Evolutionary conservation across 2,888 invertebrate species (phyloP).

Genomic region (Drosophila paranaensis): DNA sequence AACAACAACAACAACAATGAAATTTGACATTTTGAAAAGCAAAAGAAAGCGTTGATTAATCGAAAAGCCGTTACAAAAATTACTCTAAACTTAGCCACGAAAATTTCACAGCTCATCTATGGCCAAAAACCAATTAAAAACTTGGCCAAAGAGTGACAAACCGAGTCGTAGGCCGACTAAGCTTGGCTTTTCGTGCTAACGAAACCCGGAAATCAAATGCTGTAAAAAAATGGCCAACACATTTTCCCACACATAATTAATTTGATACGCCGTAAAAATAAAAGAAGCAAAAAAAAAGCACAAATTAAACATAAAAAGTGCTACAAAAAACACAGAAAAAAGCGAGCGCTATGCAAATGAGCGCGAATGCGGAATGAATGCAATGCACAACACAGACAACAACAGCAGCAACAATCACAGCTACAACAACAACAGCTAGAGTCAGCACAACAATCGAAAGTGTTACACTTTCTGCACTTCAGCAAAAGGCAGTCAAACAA

Average conservation of each 20-base stretch:
- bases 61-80: conserved; percentile 49
- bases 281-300: conserved; percentile 18
- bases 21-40: conserved; percentile 33
- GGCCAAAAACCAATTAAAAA: conserved; percentile 10
- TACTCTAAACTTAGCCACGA: conserved; percentile 8
- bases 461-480: conserved; percentile 82
- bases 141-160: conserved; percentile 3
- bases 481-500: conserved; percentile 59
- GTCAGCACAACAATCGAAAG: conserved; percentile 79
- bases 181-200: conserved; percentile 32
- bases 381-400: conserved; percentile 48
- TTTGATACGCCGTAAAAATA: conserved; percentile 42
- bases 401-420: conserved; percentile 25
- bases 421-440: conserved; percentile 28
- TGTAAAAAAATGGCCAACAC: conserved; percentile 42
- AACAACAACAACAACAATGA: not conserved
- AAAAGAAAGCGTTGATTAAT: conserved; percentile 56
- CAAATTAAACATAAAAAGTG: conserved; percentile 48
- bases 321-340: conserved; percentile 34
- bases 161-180: conserved; percentile 6
- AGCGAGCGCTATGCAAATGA: conserved; percentile 73
- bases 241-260: conserved; percentile 80
- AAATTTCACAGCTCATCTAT: conserved; percentile 3
- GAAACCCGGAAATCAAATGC: conserved; percentile 69
- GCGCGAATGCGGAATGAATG: conserved; percentile 80